A percentile compares a stretch with the other conserved stretches of the same genome.
Evolutionary conservation across 2,797 vertebrate genomes (phyloP).

Genomic region (Amblyopsis hoosieri): DNA sequence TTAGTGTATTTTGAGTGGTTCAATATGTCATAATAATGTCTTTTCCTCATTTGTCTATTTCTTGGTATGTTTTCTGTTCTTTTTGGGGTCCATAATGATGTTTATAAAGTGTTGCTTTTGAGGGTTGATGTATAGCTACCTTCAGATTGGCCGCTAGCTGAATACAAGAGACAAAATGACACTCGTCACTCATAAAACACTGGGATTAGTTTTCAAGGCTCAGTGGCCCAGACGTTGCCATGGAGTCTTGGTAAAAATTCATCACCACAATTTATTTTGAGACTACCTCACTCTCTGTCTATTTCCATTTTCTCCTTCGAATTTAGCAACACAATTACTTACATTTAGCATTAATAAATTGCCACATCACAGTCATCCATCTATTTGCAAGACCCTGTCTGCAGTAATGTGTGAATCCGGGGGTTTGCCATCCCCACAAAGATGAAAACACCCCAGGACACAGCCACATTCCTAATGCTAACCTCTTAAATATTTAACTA

Average conservation of each 20-base stretch:
- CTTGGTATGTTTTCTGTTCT: conserved; percentile 2
- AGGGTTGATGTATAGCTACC: conserved; percentile 45
- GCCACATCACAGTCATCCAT: not conserved
- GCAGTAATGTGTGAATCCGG: conserved; percentile 6
- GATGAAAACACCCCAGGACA: conserved; percentile 39
- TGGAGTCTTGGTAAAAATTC: conserved; percentile 43
- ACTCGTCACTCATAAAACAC: conserved; percentile 60
- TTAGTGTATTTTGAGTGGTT: too few species aligned
- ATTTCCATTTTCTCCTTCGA: conserved; percentile 24
- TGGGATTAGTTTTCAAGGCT: conserved; percentile 59
- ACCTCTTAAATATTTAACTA: conserved; percentile 81
- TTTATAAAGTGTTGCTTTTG: conserved; percentile 16
- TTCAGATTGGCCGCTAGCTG: conserved; percentile 56
- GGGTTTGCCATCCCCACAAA: conserved; percentile 30
- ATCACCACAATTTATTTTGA: conserved; percentile 29
- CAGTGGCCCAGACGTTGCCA: conserved; percentile 25
- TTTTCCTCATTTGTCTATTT: conserved; percentile 4
- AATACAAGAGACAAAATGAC: conserved; percentile 58
- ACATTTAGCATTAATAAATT: conserved; percentile 30
- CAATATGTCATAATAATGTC: too few species aligned
- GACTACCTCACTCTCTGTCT: conserved; percentile 25
- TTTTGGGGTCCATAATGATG: conserved; percentile 28
- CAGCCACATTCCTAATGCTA: conserved; percentile 63
- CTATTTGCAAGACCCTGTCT: conserved; percentile 20
- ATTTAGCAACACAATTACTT: conserved; percentile 31